Base-by-base conservation (phyloP, 53 echinoderm and acorn worm species). In the Holothuria leucospilota region DNA sequence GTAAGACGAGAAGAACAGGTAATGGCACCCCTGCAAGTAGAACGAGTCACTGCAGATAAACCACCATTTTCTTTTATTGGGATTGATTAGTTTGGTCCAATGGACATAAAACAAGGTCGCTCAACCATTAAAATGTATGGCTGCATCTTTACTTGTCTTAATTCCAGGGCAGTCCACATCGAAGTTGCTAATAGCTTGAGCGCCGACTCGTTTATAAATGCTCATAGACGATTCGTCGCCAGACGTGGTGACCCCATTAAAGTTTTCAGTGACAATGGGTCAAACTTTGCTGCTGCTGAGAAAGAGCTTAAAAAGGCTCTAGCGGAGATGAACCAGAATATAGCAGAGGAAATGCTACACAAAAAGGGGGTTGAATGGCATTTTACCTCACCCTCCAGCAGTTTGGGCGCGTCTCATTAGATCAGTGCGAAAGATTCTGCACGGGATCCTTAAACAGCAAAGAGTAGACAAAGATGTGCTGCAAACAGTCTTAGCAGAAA, bases 231-330 rank as follows among this genome's bases (percentile, higher is more conserved):
- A 13, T 92, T 92, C 58, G 59, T 86, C 5, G 92, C 89, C 2
- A 87, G 90, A 61, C 62, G 93, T 23, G 93, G 93, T 16, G 29
- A 78, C 0, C 77, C 65, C 28, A 21, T 25, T 16, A 85, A 79
- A 39, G 79, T 90, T 9, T 86, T 85, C 51, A 79, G 90, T 46
- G 90, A 90, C 81, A 90, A 86, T 28, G 90, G 86, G 20, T 41
- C 68, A 0, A 90, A 90, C 70, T 90, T 90, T 59, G 86, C 79
- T 39, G 89, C 75, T 6, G 77, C 58, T 39, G 65, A 89, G 72
- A 84, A 66, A 26, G 89, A 85, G 15, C 51, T 89, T 15, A 73
- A 65, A 40, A 27, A 73, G 18, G 89, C 84, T 4, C 51, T 89
- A 0, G 65, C 23, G 0, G 51, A 83, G 21, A 88, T 88, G 83